A percentile compares a stretch with the other conserved stretches of the same genome.
phyloP scores from a whole-genome alignment of 2,888 invertebrate species.

The Thymelicus sylvestris region DNA sequence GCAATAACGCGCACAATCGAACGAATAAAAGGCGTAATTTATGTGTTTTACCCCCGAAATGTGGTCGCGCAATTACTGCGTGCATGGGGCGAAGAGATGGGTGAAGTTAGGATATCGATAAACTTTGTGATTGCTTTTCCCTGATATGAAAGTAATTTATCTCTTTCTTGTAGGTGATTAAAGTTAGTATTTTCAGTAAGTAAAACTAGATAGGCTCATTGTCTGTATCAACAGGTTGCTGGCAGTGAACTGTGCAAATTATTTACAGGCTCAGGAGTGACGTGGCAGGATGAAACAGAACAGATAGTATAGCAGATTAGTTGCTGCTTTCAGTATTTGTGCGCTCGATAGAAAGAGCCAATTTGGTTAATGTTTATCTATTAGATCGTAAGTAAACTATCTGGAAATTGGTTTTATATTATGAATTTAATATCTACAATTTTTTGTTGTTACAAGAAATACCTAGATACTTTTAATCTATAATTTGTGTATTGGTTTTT shows the following conservation, averaged over 20 bases:
- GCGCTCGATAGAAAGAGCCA: too few species aligned
- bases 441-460: too few species aligned
- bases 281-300: neutral
- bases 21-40: conserved; percentile 81
- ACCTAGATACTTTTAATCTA: too few species aligned
- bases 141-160: neutral
- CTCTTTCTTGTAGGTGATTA: neutral
- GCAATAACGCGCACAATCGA: conserved; percentile 73
- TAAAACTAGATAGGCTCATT: too few species aligned
- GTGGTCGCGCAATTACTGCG: conserved; percentile 72
- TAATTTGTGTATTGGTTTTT: too few species aligned
- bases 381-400: too few species aligned
- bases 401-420: too few species aligned
- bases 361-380: too few species aligned
- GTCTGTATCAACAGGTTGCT: conserved; percentile 3
- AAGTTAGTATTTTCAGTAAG: too few species aligned
- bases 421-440: too few species aligned
- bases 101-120: conserved; percentile 49
- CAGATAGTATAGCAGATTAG: conserved; percentile 22
- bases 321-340: conserved; percentile 5
- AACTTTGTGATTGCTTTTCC: conserved; percentile 23
- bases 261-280: conserved; percentile 10
- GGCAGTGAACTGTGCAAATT: conserved; percentile 5
- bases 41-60: conserved; percentile 74
- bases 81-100: conserved; percentile 44